Evolutionary conservation across 1,140 invertebrate genomes (phyloP), one percentile per base, ranked within the genome.

Genomic region (Orchesella cincta): DNA sequence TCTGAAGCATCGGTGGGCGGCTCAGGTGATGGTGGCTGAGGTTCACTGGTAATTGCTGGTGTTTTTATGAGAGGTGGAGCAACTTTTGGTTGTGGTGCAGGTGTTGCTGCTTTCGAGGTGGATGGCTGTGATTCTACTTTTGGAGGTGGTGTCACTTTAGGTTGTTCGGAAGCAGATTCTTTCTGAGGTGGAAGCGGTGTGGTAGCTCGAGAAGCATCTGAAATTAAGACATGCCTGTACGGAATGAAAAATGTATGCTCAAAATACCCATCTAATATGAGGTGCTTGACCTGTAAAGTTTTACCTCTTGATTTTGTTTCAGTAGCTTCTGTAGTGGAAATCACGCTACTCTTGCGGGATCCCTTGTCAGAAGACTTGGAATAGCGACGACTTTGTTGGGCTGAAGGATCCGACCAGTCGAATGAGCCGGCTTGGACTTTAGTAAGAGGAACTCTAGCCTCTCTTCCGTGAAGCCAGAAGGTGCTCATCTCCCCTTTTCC

Each of bases 401-500:
- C 34, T 51, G 14, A 31, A 2, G 73, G 73, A 39, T 28, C 39
- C 3, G 5, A 12, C 52, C 46, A 57, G 46, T 54, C 52, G 23
- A 74, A 33, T 12, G 73, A 52, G 1, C 39, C 39, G 20, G 46
- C 31, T 1, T 72, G 33, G 52, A 73, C 36, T 51, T 73, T 73
- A 18, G 14, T 46, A 39, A 89, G 81, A 0, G 86, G 87, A 29
- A 88, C 85, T 57, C 92, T 86, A 29, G 88, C 88, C 82, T 91
- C 90, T 67, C 90, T 88, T 71, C 89, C 90, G 85, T 90, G 89
- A 36, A 97, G 84, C 94, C 94, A 98, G 84, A 94, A 98, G 0
- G 96, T 98, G 84, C 94, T 95, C 95, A 98, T 97, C 39, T 89
- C 87, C 35, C 94, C 94, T 93, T 86, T 81, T 51, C 93, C 93